A percentile compares a stretch with the other conserved stretches of the same genome.
Conservation (phyloP, 2,888 invertebrate species). For the Muscina levida region DNA sequence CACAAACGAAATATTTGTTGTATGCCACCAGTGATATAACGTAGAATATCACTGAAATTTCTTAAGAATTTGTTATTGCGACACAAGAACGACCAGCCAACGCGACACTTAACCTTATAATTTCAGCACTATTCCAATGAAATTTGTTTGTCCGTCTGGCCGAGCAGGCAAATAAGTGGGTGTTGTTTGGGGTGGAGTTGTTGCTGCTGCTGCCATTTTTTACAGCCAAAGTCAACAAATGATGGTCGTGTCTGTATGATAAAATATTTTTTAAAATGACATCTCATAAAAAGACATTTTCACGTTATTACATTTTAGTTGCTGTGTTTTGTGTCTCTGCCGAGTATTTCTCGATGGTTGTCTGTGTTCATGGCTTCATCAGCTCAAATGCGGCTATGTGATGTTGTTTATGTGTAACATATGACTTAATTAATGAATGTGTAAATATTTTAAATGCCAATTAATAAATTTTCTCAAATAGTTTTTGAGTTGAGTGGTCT, state of each 20-base stretch:
- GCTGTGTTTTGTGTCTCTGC: too few species aligned
- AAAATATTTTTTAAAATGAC: constrained; percentile 38
- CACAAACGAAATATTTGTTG: constrained; percentile 36
- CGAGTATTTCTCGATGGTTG: neutral
- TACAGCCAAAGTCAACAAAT: neutral
- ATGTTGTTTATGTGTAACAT: constrained; percentile 31
- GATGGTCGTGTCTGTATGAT: constrained; percentile 7
- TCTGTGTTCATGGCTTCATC: neutral
- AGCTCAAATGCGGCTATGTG: constrained; percentile 23
- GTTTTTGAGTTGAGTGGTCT: neutral
- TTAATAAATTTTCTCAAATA: constrained; percentile 56
- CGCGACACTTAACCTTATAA: constrained; percentile 20
- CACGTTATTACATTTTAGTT: constrained; percentile 33
- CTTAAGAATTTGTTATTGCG: constrained; percentile 50
- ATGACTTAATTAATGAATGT: constrained; percentile 64
- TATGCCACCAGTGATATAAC: neutral
- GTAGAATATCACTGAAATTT: constrained; percentile 4
- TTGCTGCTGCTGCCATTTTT: neutral
- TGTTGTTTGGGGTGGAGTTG: constrained; percentile 3
- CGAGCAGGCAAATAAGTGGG: constrained; percentile 14
- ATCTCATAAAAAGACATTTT: constrained; percentile 37
- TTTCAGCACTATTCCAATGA: constrained; percentile 35
- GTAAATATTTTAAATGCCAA: constrained; percentile 64
- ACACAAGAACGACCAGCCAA: constrained; percentile 7
- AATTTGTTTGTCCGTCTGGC: neutral